Evolutionary conservation across 2,113 vertebrate species (phyloP), one percentile per base, ranked within the genome.

Genomic region (Struthidea cinerea): DNA sequence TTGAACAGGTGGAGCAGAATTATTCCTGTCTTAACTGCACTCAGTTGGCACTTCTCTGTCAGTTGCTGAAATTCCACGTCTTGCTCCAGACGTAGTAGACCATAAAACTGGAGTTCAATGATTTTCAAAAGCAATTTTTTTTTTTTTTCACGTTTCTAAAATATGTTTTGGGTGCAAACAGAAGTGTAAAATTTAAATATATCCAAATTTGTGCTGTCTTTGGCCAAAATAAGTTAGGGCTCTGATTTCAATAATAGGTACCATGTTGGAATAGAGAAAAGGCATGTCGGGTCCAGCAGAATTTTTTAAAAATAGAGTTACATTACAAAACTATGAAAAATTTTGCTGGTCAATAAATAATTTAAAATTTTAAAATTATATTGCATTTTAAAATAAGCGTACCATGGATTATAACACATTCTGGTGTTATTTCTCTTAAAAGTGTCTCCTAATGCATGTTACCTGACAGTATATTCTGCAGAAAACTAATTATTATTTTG

Each of bases 331-430:
- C 5, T 20, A n/a, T 44, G 17, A 5, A 84, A 68, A 60, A 22
- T 26, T 28, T 60, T 69, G 1, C 18, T 49, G 61, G 12, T 14
- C 20, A 78, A 46, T 13, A 41, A 2, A 46, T 65, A 91, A 84
- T 16, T 17, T 69, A 61, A 81, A 77, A 8, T 17, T 39, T 6
- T 30, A 59, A 50, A 52, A 44, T 27, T 46, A 16, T 15, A n/a
- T 37, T 89, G 4, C 32, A 57, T 39, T 76, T 81, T 70, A 53
- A 60, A 89, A 60, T 68, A 61, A 65, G 3, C 1, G 7, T 0
- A 2, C 5, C 3, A 33, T 35, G 16, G 1, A 0, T 69, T 91
- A 22, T 56, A 60, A n/a, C 46, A 47, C 1, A 53, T 28, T 41
- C 14, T 39, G 13, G 6, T 69, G 7, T 26, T 44, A 65, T 52